Evolutionary conservation across 2,113 vertebrate species (phyloP).

Genomic region (Pipra filicauda): DNA sequence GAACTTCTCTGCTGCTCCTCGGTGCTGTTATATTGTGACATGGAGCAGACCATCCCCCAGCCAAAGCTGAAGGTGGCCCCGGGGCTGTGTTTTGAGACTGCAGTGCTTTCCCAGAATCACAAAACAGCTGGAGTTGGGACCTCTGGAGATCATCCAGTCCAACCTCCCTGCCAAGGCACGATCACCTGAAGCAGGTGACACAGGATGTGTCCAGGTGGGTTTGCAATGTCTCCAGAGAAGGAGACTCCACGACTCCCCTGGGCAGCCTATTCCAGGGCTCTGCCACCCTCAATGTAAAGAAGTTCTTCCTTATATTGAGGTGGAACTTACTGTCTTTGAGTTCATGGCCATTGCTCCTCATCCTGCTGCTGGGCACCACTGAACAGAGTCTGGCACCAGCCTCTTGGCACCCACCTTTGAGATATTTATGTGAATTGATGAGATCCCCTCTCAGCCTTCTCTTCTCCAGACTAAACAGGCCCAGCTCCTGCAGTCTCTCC

Average conservation of each 20-base stretch:
- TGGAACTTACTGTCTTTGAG: neutral
- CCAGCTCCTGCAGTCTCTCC: neutral
- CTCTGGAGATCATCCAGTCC: neutral
- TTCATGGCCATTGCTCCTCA: neutral
- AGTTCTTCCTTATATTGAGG: neutral
- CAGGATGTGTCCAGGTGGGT: neutral
- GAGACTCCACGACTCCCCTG: neutral
- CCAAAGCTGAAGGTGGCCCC: neutral
- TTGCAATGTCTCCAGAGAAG: neutral
- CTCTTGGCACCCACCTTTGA: neutral
- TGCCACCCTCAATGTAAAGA: neutral
- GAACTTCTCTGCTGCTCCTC: neutral
- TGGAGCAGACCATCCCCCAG: accelerated
- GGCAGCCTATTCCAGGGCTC: neutral
- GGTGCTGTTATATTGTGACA: too few relatives aligned
- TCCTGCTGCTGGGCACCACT: neutral
- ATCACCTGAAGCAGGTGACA: neutral
- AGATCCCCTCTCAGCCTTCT: neutral
- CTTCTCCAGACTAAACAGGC: neutral
- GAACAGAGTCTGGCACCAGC: neutral
- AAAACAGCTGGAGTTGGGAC: neutral
- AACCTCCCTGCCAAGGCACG: neutral
- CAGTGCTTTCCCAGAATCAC: neutral
- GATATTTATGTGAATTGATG: neutral
- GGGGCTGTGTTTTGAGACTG: neutral